Evolutionary conservation across 2,888 invertebrate genomes (phyloP).

Genomic region (Anticlea derivata): DNA sequence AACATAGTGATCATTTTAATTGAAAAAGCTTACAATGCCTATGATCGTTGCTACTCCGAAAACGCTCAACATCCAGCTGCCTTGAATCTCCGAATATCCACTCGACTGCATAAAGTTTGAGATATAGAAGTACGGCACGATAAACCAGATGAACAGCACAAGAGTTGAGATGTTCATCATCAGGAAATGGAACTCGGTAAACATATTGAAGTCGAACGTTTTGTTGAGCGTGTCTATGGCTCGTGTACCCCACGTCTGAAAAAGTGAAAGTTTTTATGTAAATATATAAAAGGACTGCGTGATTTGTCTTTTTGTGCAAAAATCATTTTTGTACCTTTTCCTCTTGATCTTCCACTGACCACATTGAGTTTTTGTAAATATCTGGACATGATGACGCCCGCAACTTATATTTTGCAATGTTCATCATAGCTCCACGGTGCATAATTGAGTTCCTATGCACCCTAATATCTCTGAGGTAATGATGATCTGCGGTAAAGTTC

Average conservation of each 20-base stretch:
- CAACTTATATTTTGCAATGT: conserved; percentile 91
- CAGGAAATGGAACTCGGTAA: conserved; percentile 91
- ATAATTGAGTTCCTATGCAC: conserved; percentile 93
- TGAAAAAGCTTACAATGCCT: conserved; percentile 88
- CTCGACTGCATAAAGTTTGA: conserved; percentile 88
- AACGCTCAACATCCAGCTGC: conserved; percentile 91
- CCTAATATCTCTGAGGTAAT: conserved; percentile 88
- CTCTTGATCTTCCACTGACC: conserved; percentile 89
- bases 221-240: conserved; percentile 86
- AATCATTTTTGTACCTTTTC: conserved; percentile 71
- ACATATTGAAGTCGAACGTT: conserved; percentile 93
- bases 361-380: conserved; percentile 94
- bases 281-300: not conserved
- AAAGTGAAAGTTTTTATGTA: conserved; percentile 34
- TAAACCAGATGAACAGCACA: conserved; percentile 96
- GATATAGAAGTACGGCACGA: conserved; percentile 97
- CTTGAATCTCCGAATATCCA: conserved; percentile 86
- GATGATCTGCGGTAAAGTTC: conserved; percentile 83
- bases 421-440: conserved; percentile 94
- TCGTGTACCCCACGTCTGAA: conserved; percentile 89
- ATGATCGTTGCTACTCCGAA: conserved; percentile 95
- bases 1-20: too few species aligned
- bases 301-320: too few species aligned
- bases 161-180: conserved; percentile 95
- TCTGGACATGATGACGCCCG: conserved; percentile 97